Base-by-base conservation (phyloP, 2,797 vertebrate genomes). In the Phyllotis vaccarum region DNA sequence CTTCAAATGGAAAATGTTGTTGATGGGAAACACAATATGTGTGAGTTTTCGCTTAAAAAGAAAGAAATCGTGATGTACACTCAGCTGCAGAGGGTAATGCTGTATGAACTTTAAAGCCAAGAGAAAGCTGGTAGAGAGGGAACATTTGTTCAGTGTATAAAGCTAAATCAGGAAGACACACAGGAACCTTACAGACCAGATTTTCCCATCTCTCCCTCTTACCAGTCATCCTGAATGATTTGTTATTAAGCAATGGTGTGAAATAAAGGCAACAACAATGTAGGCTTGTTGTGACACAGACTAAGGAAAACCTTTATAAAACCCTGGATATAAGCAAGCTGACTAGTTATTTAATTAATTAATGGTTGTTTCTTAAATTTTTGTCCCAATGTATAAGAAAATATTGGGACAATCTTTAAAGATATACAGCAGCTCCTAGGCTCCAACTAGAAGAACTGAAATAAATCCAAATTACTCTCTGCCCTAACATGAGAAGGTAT, bases 381-480 rank as follows among this genome's bases (percentile, higher is more conserved):
- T 93, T 43, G 9, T 81, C 17, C 10, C 74, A 56, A 49, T 49
- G 79, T 31, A 60, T 40, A 91, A 94, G 85, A 40, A 31, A 90
- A 74, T 22, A 24, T 58, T 46, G 10, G 43, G 19, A 80, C 5
- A 21, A 27, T 83, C 64, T 21, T 86, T 86, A 27, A 43, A 70
- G 79, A 72, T 31, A 27, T 21, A 81, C 16, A 40, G 79, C 6
- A 62, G 58, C 27, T 81, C 43, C 16, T 13, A 43, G 27, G 2
- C 7, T 70, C 52, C 34, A 95, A 86, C 11, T n/a, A n/a, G n/a
- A n/a, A 93, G 49, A 91, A 91, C 29, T 80, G 52, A 89, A 93
- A 76, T 46, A 56, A 95, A 86, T 74, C 31, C 74, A 22, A 89
- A 95, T 82, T 66, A 78, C 49, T 92, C 31, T 62, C 52, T 46